Conservation (phyloP, 2,888 invertebrate genomes). For the Leptarthrus brevirostris region DNA sequence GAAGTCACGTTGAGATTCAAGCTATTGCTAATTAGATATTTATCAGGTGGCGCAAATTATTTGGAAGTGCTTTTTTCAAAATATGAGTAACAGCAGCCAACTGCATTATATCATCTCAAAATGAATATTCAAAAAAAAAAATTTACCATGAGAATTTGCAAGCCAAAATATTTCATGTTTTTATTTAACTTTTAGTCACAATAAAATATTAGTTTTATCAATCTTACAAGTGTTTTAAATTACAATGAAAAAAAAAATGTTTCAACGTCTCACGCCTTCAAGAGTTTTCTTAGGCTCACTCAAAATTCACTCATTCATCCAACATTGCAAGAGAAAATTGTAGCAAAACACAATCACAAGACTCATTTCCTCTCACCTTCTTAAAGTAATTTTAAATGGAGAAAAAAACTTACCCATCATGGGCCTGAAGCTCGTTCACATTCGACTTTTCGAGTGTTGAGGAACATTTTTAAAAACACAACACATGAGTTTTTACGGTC, state of each 20-base stretch:
- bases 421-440: conserved; percentile 41
- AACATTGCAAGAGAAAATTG: conserved; percentile 21
- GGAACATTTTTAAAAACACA: conserved; percentile 4
- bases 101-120: neutral
- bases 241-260: neutral
- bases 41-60: neutral
- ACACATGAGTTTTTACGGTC: conserved; percentile 21
- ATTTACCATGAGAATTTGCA: neutral
- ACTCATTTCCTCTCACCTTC: conserved; percentile 18
- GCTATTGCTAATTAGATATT: conserved; percentile 5
- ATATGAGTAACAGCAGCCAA: conserved; percentile 13
- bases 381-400: conserved; percentile 42
- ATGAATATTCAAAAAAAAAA: neutral
- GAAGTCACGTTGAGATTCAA: conserved; percentile 2
- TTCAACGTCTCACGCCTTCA: neutral
- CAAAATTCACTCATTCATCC: conserved; percentile 12
- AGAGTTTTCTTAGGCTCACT: neutral
- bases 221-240: no score
- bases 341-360: conserved; percentile 34
- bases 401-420: conserved; percentile 46
- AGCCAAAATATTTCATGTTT: neutral
- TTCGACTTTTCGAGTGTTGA: conserved; percentile 14
- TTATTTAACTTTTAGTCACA: no score
- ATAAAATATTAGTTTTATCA: no score
- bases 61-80: neutral